Base-by-base conservation (phyloP, 1,140 invertebrate species). In the Asobara japonica region DNA sequence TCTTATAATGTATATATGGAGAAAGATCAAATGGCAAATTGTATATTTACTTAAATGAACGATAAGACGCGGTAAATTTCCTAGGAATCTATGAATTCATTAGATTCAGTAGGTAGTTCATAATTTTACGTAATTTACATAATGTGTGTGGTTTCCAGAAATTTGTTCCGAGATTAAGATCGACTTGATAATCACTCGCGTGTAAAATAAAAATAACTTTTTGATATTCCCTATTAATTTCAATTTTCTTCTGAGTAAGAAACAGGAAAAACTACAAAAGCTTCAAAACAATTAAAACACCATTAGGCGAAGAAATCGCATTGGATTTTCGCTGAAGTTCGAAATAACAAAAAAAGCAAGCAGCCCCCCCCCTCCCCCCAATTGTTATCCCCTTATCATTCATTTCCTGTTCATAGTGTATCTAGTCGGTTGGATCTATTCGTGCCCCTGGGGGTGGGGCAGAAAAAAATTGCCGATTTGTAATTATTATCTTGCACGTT, bases 191-290 rank as follows among this genome's bases (percentile, higher is more conserved):
- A 45, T 45, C 7, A n/a, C 41, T 45, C 41, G 18, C 41, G 41
- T 45, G 41, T 11, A 29, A 48, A 68, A 68, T 68, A 2, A 48
- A 18, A 22, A 65, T 8, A 10, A 11, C 18, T 38, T 38, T 18
- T 38, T 16, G 4, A 20, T 36, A 16, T 67, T 61, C 25, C 4
- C 31, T 38, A 69, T 36, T 60, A 7, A 65, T 13, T 65, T 65
- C 5, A 13, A 65, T 41, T 67, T 30, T 48, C 25, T 67, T 67
- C 65, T 48, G 51, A 25, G 51, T 56, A 56, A 10, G 4, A 20
- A 56, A 18, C 10, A 56, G 22, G 51, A 56, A 56, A 56, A 6
- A 56, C 4, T 20, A 11, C 3, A 25, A 27, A 45, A 45, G 41
- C 41, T 45, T 7, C 41, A 18, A n/a, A n/a, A n/a, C n/a, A n/a